A percentile compares a stretch with the other conserved stretches of the same genome.
Conservation (phyloP, 1,140 invertebrate genomes). For the Galleria mellonella region DNA sequence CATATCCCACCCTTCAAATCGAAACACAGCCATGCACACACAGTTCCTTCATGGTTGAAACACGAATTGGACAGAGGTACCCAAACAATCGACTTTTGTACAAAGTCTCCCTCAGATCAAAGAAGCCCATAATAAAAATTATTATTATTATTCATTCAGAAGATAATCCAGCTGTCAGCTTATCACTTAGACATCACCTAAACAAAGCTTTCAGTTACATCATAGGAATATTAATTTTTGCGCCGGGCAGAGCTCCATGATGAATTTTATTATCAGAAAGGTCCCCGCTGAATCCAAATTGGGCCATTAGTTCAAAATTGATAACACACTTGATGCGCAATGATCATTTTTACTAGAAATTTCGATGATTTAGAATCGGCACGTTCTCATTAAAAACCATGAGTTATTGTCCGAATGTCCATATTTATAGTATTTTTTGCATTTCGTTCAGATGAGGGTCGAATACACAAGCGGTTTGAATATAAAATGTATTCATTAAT, state of each 20-base stretch:
- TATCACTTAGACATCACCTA: slow-evolving; percentile 15
- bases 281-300: slow-evolving; percentile 59
- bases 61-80: too few relatives aligned
- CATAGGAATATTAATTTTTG: slow-evolving; percentile 71
- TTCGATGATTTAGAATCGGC: slow-evolving; percentile 22
- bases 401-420: not conserved
- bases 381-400: slow-evolving; percentile 22
- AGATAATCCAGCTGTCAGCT: not conserved
- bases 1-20: too few relatives aligned
- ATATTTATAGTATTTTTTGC: not conserved
- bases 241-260: slow-evolving; percentile 53
- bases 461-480: too few relatives aligned
- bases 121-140: too few relatives aligned
- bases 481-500: too few relatives aligned
- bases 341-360: slow-evolving; percentile 8
- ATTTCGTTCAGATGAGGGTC: too few relatives aligned
- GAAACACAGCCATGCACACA: too few relatives aligned
- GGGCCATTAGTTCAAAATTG: slow-evolving; percentile 61
- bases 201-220: slow-evolving; percentile 56
- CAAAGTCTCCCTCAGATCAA: too few relatives aligned
- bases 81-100: too few relatives aligned
- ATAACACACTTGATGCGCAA: slow-evolving; percentile 42
- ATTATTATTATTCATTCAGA: too few relatives aligned
- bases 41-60: too few relatives aligned
- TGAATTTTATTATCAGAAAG: slow-evolving; percentile 64